Conservation (phyloP, 2,797 vertebrate genomes). For the Hydrocynus forskahlii region DNA sequence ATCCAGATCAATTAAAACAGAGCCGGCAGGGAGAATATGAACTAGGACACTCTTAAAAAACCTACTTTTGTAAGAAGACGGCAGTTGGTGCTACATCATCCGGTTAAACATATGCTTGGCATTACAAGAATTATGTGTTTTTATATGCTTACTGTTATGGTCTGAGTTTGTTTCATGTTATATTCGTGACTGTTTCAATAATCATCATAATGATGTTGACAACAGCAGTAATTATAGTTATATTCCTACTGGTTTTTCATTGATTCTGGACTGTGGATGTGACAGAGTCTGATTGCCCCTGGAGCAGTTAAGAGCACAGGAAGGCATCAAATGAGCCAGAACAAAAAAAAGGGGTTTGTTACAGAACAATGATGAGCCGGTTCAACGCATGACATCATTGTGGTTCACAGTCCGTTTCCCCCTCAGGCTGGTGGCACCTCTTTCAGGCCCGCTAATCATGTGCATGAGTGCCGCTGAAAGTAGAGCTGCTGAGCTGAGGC, state of each 20-base stretch:
- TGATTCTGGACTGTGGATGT: conserved; percentile 43
- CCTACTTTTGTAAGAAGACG: conserved; percentile 31
- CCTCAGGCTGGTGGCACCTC: conserved; percentile 31
- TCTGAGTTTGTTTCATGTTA: too few relatives aligned
- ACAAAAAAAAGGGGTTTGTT: conserved; percentile 72
- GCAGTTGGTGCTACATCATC: background rate
- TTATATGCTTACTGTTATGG: too few relatives aligned
- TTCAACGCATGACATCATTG: conserved; percentile 84
- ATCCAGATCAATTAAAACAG: conserved; percentile 54
- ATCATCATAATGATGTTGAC: too few relatives aligned
- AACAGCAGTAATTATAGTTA: too few relatives aligned
- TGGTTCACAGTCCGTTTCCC: conserved; percentile 67
- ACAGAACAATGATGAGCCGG: conserved; percentile 73
- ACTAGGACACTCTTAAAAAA: conserved; percentile 51
- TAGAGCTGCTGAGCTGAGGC: conserved; percentile 43
- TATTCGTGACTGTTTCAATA: too few relatives aligned
- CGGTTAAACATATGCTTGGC: background rate
- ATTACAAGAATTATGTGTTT: background rate
- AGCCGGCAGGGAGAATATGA: conserved; percentile 48
- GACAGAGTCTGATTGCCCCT: conserved; percentile 52
- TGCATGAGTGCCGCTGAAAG: conserved; percentile 61
- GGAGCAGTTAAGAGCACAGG: conserved; percentile 74
- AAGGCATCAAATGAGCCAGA: conserved; percentile 76
- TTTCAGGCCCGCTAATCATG: conserved; percentile 53
- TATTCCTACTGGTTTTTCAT: background rate